Evolutionary conservation across 2,113 vertebrate species (phyloP), one percentile per base, ranked within the genome.

Genomic region (Cheilinus undulatus): DNA sequence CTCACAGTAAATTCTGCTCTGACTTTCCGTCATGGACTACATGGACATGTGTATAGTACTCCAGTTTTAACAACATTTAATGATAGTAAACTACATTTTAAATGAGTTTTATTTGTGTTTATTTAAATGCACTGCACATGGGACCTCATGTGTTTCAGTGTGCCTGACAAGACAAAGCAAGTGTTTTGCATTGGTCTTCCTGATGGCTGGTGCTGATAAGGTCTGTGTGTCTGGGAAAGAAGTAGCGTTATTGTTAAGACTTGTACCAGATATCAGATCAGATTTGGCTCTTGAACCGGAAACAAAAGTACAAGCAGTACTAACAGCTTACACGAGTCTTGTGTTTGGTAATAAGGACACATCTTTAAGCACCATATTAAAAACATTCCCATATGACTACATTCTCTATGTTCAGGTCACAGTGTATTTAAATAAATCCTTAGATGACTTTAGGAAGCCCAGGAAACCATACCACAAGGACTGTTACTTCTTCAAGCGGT

Each of bases 1-100:
- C 68, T 76, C 63, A 50, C 43, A 7, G 52, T 68, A 7, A 60
- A 45, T 60, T 63, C 27, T 4, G 19, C 22, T 73, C 9, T 40
- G 32, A 73, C 38, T 63, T 64, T 64, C 26, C 20, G 3, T 2
- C 51, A 10, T 4, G 1, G 53, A 40, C 15, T 7, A 69, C 10
- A 19, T n/a, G n/a, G n/a, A n/a, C n/a, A n/a, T n/a, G n/a, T n/a
- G n/a, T n/a, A n/a, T n/a, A n/a, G n/a, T n/a, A n/a, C n/a, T n/a
- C n/a, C n/a, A n/a, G n/a, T n/a, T n/a, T n/a, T n/a, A n/a, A n/a
- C n/a, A n/a, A n/a, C n/a, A n/a, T n/a, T n/a, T n/a, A n/a, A n/a
- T n/a, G n/a, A n/a, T n/a, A n/a, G n/a, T n/a, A n/a, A n/a, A n/a
- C n/a, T n/a, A 7, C 28, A 4, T 23, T 2, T 38, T 60, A 26